Evolutionary conservation across 2,113 vertebrate species (phyloP).

Genomic region (Chaetura pelagica): DNA sequence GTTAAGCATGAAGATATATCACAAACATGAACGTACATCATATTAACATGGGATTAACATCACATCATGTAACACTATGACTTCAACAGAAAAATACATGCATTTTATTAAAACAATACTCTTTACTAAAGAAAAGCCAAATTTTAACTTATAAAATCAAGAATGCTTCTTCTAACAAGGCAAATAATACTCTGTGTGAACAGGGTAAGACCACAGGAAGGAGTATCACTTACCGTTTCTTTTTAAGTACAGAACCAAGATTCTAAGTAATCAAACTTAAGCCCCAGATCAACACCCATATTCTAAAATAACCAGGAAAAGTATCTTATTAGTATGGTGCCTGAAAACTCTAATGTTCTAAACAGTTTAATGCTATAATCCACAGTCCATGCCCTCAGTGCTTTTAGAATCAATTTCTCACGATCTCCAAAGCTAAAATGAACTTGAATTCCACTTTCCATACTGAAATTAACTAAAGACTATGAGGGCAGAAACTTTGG

Average conservation of each 20-base stretch:
- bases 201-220: neutral
- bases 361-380: conserved; percentile 52
- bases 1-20: neutral
- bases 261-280: neutral
- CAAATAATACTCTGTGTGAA: neutral
- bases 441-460: conserved; percentile 36
- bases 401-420: conserved; percentile 60
- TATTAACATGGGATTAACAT: too few relatives aligned
- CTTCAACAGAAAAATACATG: neutral
- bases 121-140: neutral
- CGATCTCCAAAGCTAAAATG: conserved; percentile 34
- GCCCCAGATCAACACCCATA: conserved; percentile 5
- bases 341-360: conserved; percentile 23
- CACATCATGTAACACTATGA: neutral
- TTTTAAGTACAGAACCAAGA: neutral
- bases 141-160: neutral
- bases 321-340: neutral
- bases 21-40: neutral
- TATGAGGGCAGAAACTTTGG: conserved; percentile 24
- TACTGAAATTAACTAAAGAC: conserved; percentile 35
- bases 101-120: neutral
- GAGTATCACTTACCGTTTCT: neutral
- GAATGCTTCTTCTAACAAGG: neutral
- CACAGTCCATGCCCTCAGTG: conserved; percentile 32
- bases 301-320: conserved; percentile 8